phyloP scores from a whole-genome alignment of 2,113 vertebrate species.

The Odocoileus hemionus region DNA sequence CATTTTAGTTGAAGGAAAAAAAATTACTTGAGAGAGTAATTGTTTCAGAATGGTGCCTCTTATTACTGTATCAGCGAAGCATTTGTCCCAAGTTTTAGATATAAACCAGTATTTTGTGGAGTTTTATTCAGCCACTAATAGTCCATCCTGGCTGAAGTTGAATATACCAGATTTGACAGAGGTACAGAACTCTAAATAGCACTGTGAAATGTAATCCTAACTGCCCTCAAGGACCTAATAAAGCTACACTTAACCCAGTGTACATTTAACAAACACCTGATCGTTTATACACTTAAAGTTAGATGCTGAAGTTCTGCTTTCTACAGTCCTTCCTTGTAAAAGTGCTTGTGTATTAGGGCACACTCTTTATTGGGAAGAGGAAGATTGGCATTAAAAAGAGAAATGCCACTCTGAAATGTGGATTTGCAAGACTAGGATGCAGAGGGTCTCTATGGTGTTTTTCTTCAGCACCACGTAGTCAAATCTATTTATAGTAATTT shows the following conservation, averaged over 20 bases:
- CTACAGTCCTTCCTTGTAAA: neutral
- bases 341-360: neutral
- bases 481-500: neutral
- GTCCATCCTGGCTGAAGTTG: slow-evolving; percentile 36
- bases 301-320: neutral
- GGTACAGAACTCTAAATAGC: slow-evolving; percentile 16
- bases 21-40: slow-evolving; percentile 44
- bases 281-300: rapidly evolving
- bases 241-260: neutral
- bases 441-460: neutral
- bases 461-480: neutral
- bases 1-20: slow-evolving; percentile 37
- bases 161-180: slow-evolving; percentile 18
- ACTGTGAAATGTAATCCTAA: neutral
- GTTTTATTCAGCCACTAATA: neutral
- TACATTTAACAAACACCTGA: neutral
- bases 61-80: neutral
- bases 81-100: slow-evolving; percentile 24
- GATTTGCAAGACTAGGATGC: neutral
- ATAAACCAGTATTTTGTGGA: neutral
- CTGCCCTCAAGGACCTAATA: neutral
- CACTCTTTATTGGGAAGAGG: neutral
- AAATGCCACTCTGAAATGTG: neutral
- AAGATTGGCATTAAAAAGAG: neutral
- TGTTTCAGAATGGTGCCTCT: slow-evolving; percentile 40